Evolutionary conservation across 2,888 invertebrate genomes (phyloP).

Genomic region (Trimorus sp.): DNA sequence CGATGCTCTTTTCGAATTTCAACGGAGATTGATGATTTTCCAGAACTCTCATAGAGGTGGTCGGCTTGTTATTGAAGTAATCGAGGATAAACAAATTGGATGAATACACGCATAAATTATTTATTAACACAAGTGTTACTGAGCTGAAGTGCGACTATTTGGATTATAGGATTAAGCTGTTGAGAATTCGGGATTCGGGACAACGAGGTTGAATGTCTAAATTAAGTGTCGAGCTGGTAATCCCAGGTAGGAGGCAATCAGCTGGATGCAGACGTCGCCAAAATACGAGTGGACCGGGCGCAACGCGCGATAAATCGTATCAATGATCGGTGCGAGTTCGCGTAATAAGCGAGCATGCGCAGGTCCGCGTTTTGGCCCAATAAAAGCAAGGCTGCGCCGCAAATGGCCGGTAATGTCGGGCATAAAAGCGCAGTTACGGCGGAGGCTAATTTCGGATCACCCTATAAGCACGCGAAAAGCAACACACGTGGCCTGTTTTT

Average conservation of each 20-base stretch:
- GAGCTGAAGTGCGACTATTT: too few relatives aligned
- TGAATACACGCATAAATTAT: background rate
- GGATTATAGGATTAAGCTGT: too few relatives aligned
- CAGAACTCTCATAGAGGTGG: background rate
- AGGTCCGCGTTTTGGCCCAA: slow-evolving; percentile 28
- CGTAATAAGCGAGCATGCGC: slow-evolving; percentile 17
- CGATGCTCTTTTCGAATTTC: slow-evolving; percentile 46
- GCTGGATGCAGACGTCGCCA: slow-evolving; percentile 15
- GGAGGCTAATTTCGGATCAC: slow-evolving; percentile 64
- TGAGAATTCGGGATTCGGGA: too few relatives aligned
- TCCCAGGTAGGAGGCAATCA: too few relatives aligned
- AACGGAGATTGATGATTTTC: background rate
- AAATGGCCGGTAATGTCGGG: slow-evolving; percentile 54
- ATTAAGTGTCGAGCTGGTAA: too few relatives aligned
- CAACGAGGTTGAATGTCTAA: too few relatives aligned
- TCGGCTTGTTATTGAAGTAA: too few relatives aligned
- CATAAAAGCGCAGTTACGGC: slow-evolving; percentile 57
- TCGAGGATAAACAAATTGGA: too few relatives aligned
- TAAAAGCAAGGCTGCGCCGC: slow-evolving; percentile 39
- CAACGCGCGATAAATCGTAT: slow-evolving; percentile 38
- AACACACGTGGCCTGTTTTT: slow-evolving; percentile 58
- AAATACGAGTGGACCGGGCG: slow-evolving; percentile 3
- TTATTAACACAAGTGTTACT: too few relatives aligned
- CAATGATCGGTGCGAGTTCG: slow-evolving; percentile 30
- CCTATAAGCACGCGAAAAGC: slow-evolving; percentile 59